These are phyloP conservation scores for Ictalurus furcatus DNA, from an alignment of 2,113 vertebrate genomes.

Conservation along the genomic window DNA sequence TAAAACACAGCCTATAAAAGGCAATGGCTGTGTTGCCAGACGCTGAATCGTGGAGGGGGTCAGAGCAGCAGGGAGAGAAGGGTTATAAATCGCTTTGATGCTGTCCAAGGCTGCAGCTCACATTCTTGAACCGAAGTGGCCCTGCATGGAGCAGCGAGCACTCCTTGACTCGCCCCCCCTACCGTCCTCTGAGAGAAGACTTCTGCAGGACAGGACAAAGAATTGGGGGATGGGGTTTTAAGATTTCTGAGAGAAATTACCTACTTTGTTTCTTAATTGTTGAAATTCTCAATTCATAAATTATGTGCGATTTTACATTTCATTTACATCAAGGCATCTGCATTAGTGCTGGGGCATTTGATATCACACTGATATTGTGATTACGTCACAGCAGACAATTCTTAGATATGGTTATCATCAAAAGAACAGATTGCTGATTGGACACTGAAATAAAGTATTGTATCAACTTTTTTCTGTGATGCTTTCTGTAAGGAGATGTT, in stretches of 20 bases:
- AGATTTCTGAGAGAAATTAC: neutral
- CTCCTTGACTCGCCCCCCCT: neutral
- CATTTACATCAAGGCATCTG: neutral
- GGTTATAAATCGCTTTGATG: conserved; percentile 75
- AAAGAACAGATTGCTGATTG: neutral
- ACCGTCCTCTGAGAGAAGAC: neutral
- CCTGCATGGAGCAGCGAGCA: conserved; percentile 35
- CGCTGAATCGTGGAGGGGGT: conserved; percentile 58
- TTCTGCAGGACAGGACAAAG: conserved; percentile 5
- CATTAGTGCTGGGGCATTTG: neutral
- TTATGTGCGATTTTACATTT: neutral
- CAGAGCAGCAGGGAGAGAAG: conserved; percentile 54
- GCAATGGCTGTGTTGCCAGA: conserved; percentile 72
- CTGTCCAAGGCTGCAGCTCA: conserved; percentile 61
- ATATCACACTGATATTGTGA: neutral
- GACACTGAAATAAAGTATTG: neutral
- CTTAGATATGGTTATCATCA: neutral
- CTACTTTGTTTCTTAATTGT: neutral
- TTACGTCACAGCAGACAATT: neutral
- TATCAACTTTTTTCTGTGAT: neutral
- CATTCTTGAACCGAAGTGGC: conserved; percentile 65
- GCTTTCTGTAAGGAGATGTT: neutral
- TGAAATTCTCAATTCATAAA: neutral
- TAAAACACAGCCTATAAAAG: conserved; percentile 81
- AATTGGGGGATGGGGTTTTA: neutral